phyloP scores from a whole-genome alignment of 2,113 vertebrate species.

The Cervus canadensis region DNA sequence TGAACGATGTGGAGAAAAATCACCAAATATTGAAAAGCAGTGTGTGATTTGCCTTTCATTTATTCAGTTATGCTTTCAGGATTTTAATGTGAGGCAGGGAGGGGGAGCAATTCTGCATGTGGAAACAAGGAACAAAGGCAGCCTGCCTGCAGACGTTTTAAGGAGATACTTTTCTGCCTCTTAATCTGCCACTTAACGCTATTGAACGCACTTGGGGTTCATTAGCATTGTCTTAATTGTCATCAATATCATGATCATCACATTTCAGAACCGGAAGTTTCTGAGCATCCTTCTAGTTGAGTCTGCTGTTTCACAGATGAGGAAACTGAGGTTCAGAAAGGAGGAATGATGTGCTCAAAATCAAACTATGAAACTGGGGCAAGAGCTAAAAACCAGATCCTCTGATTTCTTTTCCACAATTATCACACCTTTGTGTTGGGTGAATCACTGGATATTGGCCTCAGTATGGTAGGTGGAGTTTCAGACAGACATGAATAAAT shows the following conservation, averaged over 20 bases:
- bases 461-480: neutral
- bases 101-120: neutral
- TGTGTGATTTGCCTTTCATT: slow-evolving; percentile 24
- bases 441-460: neutral
- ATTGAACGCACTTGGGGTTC: neutral
- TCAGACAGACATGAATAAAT: neutral
- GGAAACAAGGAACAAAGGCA: neutral
- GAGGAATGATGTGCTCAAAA: neutral
- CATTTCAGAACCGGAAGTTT: neutral
- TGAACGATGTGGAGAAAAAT: slow-evolving; percentile 10
- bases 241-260: no score
- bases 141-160: neutral
- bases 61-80: slow-evolving; percentile 25
- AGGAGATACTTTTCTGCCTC: neutral
- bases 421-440: neutral
- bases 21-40: slow-evolving; percentile 5
- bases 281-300: neutral
- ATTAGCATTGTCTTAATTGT: neutral
- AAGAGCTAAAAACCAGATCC: neutral
- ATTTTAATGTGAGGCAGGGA: neutral
- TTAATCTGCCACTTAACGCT: neutral
- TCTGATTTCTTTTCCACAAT: neutral
- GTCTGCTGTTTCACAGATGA: neutral
- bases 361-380: neutral
- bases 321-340: neutral